phyloP scores from a whole-genome alignment of 2,888 invertebrate species.

The Quadriops clusia region DNA sequence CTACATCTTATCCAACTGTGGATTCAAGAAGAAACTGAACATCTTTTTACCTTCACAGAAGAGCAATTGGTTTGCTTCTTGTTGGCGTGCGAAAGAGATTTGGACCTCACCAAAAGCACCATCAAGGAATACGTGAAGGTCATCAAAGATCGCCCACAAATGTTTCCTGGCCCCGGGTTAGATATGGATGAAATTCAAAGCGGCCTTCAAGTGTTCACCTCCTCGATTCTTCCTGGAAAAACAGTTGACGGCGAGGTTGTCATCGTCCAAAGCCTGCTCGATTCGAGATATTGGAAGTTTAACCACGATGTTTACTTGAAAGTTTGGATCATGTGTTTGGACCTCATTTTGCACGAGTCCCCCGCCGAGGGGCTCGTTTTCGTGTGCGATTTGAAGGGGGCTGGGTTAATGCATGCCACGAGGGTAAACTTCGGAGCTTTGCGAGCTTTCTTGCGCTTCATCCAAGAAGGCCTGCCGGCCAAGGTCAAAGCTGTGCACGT shows the following conservation, averaged over 20 bases:
- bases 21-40: constrained; percentile 19
- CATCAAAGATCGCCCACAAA: no score
- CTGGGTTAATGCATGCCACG: constrained; percentile 24
- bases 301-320: constrained; percentile 47
- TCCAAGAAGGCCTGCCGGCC: constrained; percentile 58
- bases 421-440: constrained; percentile 30
- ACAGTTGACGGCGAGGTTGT: constrained; percentile 48
- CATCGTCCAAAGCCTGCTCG: constrained; percentile 47
- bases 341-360: constrained; percentile 43
- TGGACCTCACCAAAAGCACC: constrained; percentile 48
- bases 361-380: constrained; percentile 55
- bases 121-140: constrained; percentile 50
- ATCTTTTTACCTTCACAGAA: constrained; percentile 34
- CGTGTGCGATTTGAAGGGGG: constrained; percentile 55
- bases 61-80: constrained; percentile 55
- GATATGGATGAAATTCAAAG: no score
- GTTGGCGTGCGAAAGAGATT: constrained; percentile 50
- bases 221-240: constrained; percentile 46
- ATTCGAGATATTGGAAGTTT: constrained; percentile 47
- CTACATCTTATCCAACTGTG: constrained; percentile 26
- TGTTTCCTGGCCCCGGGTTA: no score
- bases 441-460: constrained; percentile 51
- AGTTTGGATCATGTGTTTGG: constrained; percentile 30
- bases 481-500: constrained; percentile 55
- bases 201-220: no score